A percentile compares a stretch with the other conserved stretches of the same genome.
Conservation (phyloP, 2,888 invertebrate genomes). For the Tetragnatha montana region DNA sequence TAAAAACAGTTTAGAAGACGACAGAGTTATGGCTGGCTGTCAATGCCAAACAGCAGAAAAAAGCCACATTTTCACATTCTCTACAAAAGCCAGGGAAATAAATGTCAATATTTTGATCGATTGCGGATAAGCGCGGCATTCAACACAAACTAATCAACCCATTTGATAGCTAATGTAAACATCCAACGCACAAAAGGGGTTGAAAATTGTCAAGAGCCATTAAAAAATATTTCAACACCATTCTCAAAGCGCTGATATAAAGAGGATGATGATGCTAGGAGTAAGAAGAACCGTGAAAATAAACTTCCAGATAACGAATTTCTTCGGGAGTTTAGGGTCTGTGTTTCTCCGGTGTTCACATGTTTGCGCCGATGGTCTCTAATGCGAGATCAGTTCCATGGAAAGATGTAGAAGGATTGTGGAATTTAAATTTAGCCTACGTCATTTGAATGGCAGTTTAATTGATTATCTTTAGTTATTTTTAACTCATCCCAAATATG, state of each 20-base stretch:
- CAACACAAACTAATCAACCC: not conserved
- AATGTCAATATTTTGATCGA: slow-evolving; percentile 18
- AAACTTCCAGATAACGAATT: not conserved
- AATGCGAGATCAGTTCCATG: not conserved
- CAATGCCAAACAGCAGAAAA: too few species aligned
- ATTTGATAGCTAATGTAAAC: slow-evolving; percentile 19
- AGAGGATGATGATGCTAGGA: not conserved
- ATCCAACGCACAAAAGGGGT: not conserved
- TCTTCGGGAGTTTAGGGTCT: not conserved
- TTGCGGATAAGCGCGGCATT: not conserved
- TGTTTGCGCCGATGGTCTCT: not conserved
- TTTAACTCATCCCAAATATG: too few species aligned
- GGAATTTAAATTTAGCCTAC: too few species aligned
- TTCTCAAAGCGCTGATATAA: not conserved
- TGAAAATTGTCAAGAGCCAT: slow-evolving; percentile 8
- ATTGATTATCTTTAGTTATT: too few species aligned
- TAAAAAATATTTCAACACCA: not conserved
- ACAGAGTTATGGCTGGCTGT: too few species aligned
- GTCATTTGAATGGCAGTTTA: too few species aligned
- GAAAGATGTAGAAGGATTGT: not conserved
- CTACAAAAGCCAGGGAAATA: not conserved
- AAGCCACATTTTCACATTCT: not conserved
- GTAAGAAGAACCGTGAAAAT: not conserved
- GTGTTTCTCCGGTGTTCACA: not conserved
- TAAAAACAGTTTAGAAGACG: too few species aligned